Evolutionary conservation across 2,797 vertebrate species (phyloP).

Genomic region (Hybognathus amarus): DNA sequence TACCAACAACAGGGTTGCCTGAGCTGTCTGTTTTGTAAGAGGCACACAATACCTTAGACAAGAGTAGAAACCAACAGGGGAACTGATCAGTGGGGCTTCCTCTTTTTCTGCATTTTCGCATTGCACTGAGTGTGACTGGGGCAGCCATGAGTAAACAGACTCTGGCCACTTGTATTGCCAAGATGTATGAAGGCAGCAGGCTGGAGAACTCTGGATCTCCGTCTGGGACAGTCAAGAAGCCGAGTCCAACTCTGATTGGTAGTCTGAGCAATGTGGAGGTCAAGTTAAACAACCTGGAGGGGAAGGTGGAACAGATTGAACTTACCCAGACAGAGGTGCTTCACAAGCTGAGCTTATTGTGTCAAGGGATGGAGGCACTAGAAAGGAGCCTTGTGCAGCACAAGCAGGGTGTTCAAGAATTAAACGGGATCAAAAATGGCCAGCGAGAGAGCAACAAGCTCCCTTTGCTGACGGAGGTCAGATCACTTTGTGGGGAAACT

Average conservation of each 20-base stretch:
- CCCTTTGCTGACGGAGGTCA: conserved; percentile 57
- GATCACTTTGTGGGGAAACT: conserved; percentile 74
- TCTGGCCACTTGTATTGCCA: conserved; percentile 67
- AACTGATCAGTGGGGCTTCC: conserved; percentile 42
- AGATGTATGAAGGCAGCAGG: conserved; percentile 78
- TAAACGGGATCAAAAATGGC: conserved; percentile 19
- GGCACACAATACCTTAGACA: conserved; percentile 46
- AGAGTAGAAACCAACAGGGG: conserved; percentile 17
- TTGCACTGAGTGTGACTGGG: conserved; percentile 7
- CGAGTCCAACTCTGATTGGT: conserved; percentile 60
- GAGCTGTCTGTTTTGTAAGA: conserved; percentile 51
- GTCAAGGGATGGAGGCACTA: conserved; percentile 72
- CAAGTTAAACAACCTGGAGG: conserved; percentile 78
- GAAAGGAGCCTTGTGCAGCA: conserved; percentile 73
- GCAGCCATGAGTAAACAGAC: conserved; percentile 68
- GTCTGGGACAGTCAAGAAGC: conserved; percentile 59
- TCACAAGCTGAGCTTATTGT: conserved; percentile 76
- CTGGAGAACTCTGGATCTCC: conserved; percentile 61
- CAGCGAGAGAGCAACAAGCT: conserved; percentile 32
- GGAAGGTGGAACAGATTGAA: conserved; percentile 81
- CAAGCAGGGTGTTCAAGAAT: conserved; percentile 39
- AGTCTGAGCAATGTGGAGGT: conserved; percentile 75
- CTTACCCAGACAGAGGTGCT: conserved; percentile 78
- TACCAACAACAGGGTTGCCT: conserved; percentile 56
- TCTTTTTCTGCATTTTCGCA: conserved; percentile 19